Conservation (phyloP, 2,888 invertebrate species). For the Calliphora vomitoria region DNA sequence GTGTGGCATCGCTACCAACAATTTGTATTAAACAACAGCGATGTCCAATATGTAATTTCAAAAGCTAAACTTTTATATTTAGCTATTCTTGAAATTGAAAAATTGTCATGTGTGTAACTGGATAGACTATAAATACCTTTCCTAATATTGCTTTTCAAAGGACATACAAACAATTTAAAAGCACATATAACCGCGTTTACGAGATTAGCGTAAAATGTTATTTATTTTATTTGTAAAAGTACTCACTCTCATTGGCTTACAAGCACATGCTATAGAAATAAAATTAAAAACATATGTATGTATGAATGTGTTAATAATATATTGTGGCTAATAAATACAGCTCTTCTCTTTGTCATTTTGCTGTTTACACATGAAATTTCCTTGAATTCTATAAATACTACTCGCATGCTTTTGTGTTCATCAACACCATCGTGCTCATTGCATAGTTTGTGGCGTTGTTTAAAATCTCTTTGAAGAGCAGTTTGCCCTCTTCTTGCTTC, state of each 20-base stretch:
- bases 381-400: constrained; percentile 64
- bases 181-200: constrained; percentile 12
- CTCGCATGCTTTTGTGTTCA: not conserved
- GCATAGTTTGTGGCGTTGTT: constrained; percentile 12
- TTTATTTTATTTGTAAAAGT: constrained; percentile 1
- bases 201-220: constrained; percentile 35
- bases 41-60: too few species aligned
- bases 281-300: not conserved
- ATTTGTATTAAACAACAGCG: too few species aligned
- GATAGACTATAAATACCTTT: not conserved
- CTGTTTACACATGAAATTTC: constrained; percentile 39
- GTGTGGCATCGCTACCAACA: too few species aligned
- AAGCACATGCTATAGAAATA: not conserved
- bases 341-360: not conserved
- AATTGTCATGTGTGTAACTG: not conserved
- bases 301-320: not conserved
- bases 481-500: too few species aligned
- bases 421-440: not conserved
- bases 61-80: too few species aligned
- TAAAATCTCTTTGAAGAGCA: not conserved
- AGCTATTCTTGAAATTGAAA: too few species aligned
- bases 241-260: not conserved
- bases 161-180: not conserved
- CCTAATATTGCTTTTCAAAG: not conserved
- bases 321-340: constrained; percentile 19